Base-by-base conservation (phyloP, 2,888 invertebrate species). In the Meghimatium bilineatum region DNA sequence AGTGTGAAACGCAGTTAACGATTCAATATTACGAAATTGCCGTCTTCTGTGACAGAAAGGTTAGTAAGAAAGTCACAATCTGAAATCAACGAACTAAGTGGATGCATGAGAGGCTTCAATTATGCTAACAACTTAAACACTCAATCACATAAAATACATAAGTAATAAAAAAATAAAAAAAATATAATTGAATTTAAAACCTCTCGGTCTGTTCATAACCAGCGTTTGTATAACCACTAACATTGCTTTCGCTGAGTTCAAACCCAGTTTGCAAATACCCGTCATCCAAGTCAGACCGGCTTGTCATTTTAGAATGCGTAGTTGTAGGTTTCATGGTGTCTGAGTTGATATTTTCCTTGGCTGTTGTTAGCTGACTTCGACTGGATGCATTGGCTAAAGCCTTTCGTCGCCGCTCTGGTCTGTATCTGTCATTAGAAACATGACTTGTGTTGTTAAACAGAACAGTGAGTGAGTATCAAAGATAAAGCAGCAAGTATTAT, bases 241-340 rank as follows among this genome's bases (percentile, higher is more conserved):
- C 17, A 20, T 29, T 67, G 29, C 38, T 78, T 49, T 88, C 86
- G 66, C 69, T 81, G 56, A 86, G 82, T 79, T 86, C 86, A 74
- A 87, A 86, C 67, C 76, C 84, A 32, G 84, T 82, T 36, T 76
- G 85, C 12, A 71, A 66, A 63, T 80, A 80, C 0, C 82, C 82
- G 0, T 60, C 71, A 63, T 83, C 84, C 12, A 67, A 56, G 60
- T 71, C 85, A 44, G 60, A 63, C 60, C 38, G 49, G n/a, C 34
- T 49, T 26, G 74, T 29, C 38, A 23, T 20, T 82, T 34, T 23
- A 49, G 52, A 23, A 34, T 83, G 34, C 63, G 76, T 34, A 29
- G 17, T 36, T 36, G 26, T 56, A 3, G 72, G n/a, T 17, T 79
- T 75, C n/a, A 23, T 71, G 56, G 72, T 80, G 34, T 60, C 67